Conservation (phyloP, 2,888 invertebrate genomes). For the Agrilus biguttatus region DNA sequence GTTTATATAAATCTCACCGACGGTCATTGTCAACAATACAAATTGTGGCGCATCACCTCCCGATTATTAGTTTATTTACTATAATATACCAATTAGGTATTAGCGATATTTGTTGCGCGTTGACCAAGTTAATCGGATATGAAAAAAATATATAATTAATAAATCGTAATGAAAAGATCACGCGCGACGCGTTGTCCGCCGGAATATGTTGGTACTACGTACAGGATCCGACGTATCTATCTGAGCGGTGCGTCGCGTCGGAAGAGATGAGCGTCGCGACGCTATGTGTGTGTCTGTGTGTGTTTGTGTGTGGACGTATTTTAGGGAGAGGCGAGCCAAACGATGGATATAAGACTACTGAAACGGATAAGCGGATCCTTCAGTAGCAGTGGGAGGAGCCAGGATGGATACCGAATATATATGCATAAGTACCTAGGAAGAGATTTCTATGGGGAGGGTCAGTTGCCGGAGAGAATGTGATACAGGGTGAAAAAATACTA, state of each 20-base stretch:
- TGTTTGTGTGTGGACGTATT: not conserved
- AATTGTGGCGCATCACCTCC: no score
- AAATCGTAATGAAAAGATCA: constrained; percentile 1
- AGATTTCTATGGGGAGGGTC: constrained; percentile 20
- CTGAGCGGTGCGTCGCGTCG: no score
- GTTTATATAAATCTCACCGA: no score
- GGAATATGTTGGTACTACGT: constrained; percentile 6
- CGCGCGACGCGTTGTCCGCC: constrained; percentile 21
- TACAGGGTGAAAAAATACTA: no score
- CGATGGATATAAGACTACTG: constrained; percentile 29
- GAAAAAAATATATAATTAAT: no score
- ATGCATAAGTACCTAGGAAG: constrained; percentile 12
- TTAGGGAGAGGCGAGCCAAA: constrained; percentile 17
- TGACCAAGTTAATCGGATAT: no score
- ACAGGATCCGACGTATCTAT: no score
- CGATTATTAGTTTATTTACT: no score
- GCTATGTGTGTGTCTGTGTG: not conserved
- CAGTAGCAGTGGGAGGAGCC: constrained; percentile 25
- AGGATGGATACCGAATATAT: constrained; percentile 24
- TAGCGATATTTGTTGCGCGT: no score
- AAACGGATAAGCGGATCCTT: constrained; percentile 27
- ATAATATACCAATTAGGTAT: no score
- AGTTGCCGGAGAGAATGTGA: constrained; percentile 3
- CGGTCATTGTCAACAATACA: no score
- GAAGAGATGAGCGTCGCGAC: not conserved